Evolutionary conservation across 2,888 invertebrate genomes (phyloP).

Genomic region (Cryptus viduatorius): DNA sequence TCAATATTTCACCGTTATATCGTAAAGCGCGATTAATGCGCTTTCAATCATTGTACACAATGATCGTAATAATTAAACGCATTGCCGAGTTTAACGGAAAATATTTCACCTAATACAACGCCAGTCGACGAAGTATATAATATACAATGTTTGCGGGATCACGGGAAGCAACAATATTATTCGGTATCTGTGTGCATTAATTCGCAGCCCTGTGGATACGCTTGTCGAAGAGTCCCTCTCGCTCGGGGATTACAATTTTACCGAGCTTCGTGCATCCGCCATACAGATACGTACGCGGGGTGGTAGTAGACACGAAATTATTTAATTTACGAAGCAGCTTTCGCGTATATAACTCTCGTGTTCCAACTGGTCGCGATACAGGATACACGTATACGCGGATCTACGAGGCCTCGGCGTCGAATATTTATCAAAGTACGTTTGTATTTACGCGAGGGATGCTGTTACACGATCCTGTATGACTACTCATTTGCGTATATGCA

Average conservation of each 20-base stretch:
- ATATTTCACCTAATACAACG: neutral
- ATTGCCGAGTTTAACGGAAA: neutral
- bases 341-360: slow-evolving; percentile 23
- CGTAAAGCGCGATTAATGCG: neutral
- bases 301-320: slow-evolving; percentile 12
- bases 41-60: neutral
- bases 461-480: slow-evolving; percentile 14
- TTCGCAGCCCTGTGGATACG: neutral
- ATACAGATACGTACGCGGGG: neutral
- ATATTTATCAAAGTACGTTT: slow-evolving; percentile 27
- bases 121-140: neutral
- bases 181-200: neutral
- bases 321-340: slow-evolving; percentile 37
- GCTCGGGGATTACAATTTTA: slow-evolving; percentile 32
- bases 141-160: neutral
- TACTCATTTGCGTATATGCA: slow-evolving; percentile 22
- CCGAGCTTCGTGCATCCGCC: neutral
- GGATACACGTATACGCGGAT: neutral
- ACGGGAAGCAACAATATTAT: neutral
- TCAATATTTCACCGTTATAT: neutral
- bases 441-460: slow-evolving; percentile 7
- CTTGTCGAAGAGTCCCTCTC: neutral
- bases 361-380: neutral
- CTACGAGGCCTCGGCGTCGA: neutral
- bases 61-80: neutral